phyloP scores from a whole-genome alignment of 1,140 invertebrate genomes.

The Drosophila pseudoobscura region DNA sequence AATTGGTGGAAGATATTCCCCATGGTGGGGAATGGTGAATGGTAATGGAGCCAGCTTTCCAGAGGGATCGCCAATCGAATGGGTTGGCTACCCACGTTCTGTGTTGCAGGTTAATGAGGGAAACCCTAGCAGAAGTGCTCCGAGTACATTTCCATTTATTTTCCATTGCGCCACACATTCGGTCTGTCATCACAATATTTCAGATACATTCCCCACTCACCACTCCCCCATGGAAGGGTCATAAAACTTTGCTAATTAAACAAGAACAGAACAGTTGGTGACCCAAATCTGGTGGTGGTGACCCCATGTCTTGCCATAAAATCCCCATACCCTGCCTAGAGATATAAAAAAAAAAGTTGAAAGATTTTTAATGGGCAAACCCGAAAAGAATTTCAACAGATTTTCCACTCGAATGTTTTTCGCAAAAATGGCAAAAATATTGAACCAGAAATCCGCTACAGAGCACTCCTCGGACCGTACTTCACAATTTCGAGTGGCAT shows the following conservation, averaged over 20 bases:
- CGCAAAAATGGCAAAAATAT: slow-evolving; percentile 35
- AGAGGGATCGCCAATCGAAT: neutral
- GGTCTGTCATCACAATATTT: slow-evolving; percentile 37
- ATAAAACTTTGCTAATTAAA: slow-evolving; percentile 67
- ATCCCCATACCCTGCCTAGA: neutral
- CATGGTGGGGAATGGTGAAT: slow-evolving; percentile 45
- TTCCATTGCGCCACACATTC: slow-evolving; percentile 12
- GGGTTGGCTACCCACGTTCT: slow-evolving; percentile 30
- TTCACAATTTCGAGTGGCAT: slow-evolving; percentile 21
- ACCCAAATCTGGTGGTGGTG: slow-evolving; percentile 15
- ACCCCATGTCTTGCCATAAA: slow-evolving; percentile 24
- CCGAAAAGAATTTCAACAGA: slow-evolving; percentile 16
- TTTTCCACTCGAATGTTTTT: slow-evolving; percentile 27
- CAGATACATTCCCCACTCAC: slow-evolving; percentile 3
- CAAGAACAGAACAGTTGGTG: slow-evolving; percentile 38
- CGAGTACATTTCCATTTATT: slow-evolving; percentile 22
- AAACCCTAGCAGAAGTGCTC: neutral
- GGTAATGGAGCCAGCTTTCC: slow-evolving; percentile 2
- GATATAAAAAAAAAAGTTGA: slow-evolving; percentile 35
- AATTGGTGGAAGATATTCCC: slow-evolving; percentile 55
- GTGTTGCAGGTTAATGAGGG: neutral
- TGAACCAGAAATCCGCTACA: slow-evolving; percentile 26
- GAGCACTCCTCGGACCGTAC: neutral
- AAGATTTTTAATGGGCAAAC: slow-evolving; percentile 40
- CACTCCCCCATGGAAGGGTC: neutral